Conservation (phyloP, 2,797 vertebrate genomes). For the Hylomyscus alleni region DNA sequence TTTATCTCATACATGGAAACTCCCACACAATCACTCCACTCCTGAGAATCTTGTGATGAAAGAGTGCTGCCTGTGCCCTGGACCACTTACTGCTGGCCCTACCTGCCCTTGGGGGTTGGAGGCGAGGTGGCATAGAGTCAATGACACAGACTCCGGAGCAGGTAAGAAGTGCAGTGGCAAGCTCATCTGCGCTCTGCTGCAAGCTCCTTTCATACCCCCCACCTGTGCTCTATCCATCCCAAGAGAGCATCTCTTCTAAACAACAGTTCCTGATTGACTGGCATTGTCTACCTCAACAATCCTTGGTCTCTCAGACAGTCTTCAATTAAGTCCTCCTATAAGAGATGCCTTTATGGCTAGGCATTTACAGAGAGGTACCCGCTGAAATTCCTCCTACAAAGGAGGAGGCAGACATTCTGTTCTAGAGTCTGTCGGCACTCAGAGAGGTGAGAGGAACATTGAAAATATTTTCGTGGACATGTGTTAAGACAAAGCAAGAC, state of each 20-base stretch:
- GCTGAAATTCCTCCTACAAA: background rate
- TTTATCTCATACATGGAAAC: background rate
- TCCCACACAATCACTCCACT: background rate
- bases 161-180: background rate
- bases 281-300: background rate
- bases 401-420: background rate
- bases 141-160: background rate
- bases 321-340: background rate
- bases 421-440: constrained; percentile 6
- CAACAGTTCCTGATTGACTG: background rate
- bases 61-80: background rate
- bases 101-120: background rate
- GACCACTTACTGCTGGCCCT: background rate
- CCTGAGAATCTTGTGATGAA: background rate
- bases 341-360: background rate
- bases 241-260: background rate
- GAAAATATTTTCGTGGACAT: constrained; percentile 17
- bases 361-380: background rate
- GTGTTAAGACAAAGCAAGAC: constrained; percentile 41
- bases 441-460: background rate
- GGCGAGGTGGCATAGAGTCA: background rate
- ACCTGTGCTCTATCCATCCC: background rate
- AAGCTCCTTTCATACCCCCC: background rate
- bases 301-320: background rate
- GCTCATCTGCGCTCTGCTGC: too few species aligned